Evolutionary conservation across 2,888 invertebrate genomes (phyloP).

Genomic region (Muschampia plurimacula): DNA sequence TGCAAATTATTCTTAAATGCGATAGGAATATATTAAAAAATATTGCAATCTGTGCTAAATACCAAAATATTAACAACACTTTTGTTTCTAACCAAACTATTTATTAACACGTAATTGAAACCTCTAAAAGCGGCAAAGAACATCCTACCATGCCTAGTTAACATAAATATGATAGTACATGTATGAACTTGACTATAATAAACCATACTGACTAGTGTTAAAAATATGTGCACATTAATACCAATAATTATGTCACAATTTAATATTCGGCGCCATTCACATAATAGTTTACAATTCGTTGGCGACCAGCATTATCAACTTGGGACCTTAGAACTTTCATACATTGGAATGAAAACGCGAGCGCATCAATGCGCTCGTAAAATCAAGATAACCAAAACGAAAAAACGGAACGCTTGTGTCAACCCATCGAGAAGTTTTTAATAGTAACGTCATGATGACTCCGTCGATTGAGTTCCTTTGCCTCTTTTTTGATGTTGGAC

Average conservation of each 20-base stretch:
- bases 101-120: conserved; percentile 16
- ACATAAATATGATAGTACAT: conserved; percentile 34
- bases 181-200: conserved; percentile 43
- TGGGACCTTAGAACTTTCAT: background rate
- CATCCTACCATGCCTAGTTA: conserved; percentile 29
- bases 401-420: conserved; percentile 56
- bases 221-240: conserved; percentile 62
- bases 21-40: conserved; percentile 37
- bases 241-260: conserved; percentile 50
- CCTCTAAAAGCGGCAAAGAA: conserved; percentile 41
- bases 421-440: conserved; percentile 79
- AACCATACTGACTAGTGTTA: conserved; percentile 70
- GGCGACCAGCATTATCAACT: conserved; percentile 31
- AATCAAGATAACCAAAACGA: conserved; percentile 44
- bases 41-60: conserved; percentile 35
- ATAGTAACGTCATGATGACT: conserved; percentile 74
- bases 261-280: conserved; percentile 34
- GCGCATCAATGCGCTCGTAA: conserved; percentile 33
- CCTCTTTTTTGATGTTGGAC: conserved; percentile 67
- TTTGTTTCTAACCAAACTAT: conserved; percentile 18
- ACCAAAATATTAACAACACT: conserved; percentile 24
- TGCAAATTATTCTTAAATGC: conserved; percentile 36
- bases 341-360: conserved; percentile 38
- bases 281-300: conserved; percentile 25
- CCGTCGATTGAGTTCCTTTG: conserved; percentile 71